Evolutionary conservation across 1,140 invertebrate genomes (phyloP), one percentile per base, ranked within the genome.

Genomic region (Drosophila ironensis): DNA sequence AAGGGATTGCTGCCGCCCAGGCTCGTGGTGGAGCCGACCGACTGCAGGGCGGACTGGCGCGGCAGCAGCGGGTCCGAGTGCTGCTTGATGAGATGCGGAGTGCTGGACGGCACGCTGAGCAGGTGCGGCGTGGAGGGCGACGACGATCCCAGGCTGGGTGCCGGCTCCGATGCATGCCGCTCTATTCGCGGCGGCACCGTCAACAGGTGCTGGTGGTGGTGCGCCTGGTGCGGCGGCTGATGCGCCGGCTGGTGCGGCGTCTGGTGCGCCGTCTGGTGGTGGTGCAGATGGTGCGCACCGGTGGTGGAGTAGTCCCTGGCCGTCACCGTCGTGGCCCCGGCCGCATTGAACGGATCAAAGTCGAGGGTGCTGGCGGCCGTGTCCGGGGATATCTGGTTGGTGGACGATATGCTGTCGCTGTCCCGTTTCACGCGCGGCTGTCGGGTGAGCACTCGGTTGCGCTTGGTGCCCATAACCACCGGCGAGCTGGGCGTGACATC

Each of bases 381-480:
- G 33, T 93, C 92, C 8, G 92, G 91, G 24, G 91, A 91, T 73
- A 89, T 80, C 51, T 93, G 92, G 50, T 90, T 89, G 0, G 64
- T 87, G 11, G 69, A 87, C 22, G 87, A 87, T 8, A 89, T 41
- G 37, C 87, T 89, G 67, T 93, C 93, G 63, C 90, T 90, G 67
- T 93, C 92, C 20, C 93, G 92, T 75, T 94, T 94, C 27, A 95
- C 92, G 17, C 93, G 90, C 3, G 92, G 92, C 66, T 95, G 94
- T 17, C 94, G 91, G 80, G 94, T 93, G 2, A 94, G 82, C 17
- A 93, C 90, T 8, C 93, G 90, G 52, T 93, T 91, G 24, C 93
- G 86, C 88, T 93, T 93, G 4, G 91, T 91, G 19, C 91, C 92
- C 89, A 92, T 91, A 28, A 75, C 67, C 7, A 25, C 54, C 6